phyloP scores from a whole-genome alignment of 2,113 vertebrate species.

The Cololabis saira region DNA sequence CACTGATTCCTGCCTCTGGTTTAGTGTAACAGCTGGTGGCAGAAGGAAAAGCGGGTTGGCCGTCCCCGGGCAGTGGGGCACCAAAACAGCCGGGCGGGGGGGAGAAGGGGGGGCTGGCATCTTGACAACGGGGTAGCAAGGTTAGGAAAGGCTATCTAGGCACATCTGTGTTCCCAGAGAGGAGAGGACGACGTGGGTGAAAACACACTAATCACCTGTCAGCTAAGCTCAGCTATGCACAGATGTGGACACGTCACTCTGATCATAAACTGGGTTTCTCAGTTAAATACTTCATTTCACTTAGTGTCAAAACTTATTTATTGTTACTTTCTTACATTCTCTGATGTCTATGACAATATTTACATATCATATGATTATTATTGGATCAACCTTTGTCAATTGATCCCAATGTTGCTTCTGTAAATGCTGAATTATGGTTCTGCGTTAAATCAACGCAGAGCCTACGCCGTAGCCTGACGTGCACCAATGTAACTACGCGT shows the following conservation, averaged over 20 bases:
- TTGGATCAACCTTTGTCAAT: no score
- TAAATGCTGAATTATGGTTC: no score
- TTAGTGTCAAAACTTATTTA: no score
- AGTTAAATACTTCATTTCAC: not conserved
- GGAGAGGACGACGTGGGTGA: not conserved
- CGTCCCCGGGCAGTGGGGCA: conserved; percentile 36
- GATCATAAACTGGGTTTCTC: conserved; percentile 11
- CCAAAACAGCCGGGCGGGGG: conserved; percentile 37
- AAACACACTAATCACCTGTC: conserved; percentile 12
- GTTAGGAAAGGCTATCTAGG: conserved; percentile 36
- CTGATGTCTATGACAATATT: no score
- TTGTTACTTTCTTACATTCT: not conserved
- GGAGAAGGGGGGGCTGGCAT: conserved; percentile 45
- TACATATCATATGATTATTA: no score
- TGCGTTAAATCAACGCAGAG: no score
- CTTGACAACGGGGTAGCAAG: conserved; percentile 45
- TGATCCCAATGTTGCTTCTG: no score
- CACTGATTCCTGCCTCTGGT: conserved; percentile 27
- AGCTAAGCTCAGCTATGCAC: conserved; percentile 3
- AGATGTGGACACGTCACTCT: not conserved
- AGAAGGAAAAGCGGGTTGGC: conserved; percentile 41
- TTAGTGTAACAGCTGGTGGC: conserved; percentile 62
- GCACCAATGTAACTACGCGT: no score
- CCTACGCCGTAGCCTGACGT: no score
- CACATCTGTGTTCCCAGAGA: conserved; percentile 34